Percentiles rank a stretch among this genome's conserved stretches.
These are phyloP conservation scores for Orchestes rusci DNA, from an alignment of 2,888 invertebrate genomes.

Conservation along the genomic window DNA sequence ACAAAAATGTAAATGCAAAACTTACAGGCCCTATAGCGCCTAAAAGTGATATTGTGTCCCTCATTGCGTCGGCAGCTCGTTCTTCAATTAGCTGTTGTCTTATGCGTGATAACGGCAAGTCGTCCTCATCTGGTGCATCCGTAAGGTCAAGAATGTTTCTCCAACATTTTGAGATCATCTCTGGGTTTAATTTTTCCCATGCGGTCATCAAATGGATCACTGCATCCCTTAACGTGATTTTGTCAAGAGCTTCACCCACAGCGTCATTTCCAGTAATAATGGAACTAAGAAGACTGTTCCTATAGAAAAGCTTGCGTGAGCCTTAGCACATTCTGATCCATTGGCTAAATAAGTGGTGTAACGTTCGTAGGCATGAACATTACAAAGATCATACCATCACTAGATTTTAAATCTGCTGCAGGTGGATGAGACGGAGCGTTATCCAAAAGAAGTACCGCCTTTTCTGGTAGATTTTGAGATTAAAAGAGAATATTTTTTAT, in stretches of 20 bases:
- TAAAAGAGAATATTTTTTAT: not conserved
- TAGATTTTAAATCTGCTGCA: not conserved
- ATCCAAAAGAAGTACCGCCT: not conserved
- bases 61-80: not conserved
- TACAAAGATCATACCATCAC: constrained; percentile 6
- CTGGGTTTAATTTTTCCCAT: constrained; percentile 7
- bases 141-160: not conserved
- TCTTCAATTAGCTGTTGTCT: too few relatives aligned
- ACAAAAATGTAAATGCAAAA: not conserved
- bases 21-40: not conserved
- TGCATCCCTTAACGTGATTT: constrained; percentile 10
- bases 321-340: constrained; percentile 10
- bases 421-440: not conserved
- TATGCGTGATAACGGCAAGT: too few relatives aligned
- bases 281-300: constrained; percentile 8
- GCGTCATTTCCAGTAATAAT: constrained; percentile 8
- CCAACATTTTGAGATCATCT: not conserved
- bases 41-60: not conserved
- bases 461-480: not conserved
- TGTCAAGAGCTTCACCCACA: constrained; percentile 5
- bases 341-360: constrained; percentile 7
- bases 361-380: constrained; percentile 12
- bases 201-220: constrained; percentile 4
- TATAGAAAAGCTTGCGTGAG: not conserved
- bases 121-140: too few relatives aligned